A percentile compares a stretch with the other conserved stretches of the same genome.
phyloP scores from a whole-genome alignment of 2,113 vertebrate species.

The Pygoscelis antarcticus region DNA sequence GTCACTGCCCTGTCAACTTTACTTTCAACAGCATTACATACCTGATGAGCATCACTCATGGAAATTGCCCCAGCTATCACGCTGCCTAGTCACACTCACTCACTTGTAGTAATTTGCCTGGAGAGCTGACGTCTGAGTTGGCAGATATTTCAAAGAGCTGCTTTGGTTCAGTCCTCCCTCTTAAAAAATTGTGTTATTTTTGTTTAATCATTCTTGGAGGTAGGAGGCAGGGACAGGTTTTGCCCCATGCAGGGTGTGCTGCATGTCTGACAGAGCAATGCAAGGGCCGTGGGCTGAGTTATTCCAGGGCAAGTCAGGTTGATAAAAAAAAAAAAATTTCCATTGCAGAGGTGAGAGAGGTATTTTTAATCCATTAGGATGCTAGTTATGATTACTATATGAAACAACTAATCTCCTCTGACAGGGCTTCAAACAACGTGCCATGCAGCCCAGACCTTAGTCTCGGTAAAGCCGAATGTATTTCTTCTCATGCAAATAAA shows the following conservation, averaged over 20 bases:
- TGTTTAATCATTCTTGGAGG: not conserved
- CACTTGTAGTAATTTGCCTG: not conserved
- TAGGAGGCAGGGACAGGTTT: not conserved
- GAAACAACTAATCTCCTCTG: constrained; percentile 32
- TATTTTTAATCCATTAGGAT: constrained; percentile 18
- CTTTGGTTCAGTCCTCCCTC: not conserved
- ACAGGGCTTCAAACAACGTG: not conserved
- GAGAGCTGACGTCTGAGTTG: not conserved
- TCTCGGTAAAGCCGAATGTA: not conserved
- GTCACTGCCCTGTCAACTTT: not conserved
- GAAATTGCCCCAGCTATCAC: constrained; percentile 17
- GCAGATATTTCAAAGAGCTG: constrained; percentile 17
- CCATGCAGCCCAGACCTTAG: not conserved
- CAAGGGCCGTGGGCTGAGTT: not conserved
- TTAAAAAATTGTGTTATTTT: not conserved
- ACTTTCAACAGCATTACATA: not conserved
- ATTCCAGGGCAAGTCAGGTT: not conserved
- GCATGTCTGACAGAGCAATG: not conserved
- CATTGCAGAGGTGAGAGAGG: not conserved
- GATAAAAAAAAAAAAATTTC: not conserved
- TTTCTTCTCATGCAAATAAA: constrained; percentile 18
- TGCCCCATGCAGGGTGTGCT: not conserved
- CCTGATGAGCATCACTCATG: not conserved
- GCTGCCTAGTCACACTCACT: not conserved
- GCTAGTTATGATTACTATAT: constrained; percentile 34